A percentile compares a stretch with the other conserved stretches of the same genome.
phyloP scores from a whole-genome alignment of 1,140 invertebrate genomes.

The Homalodisca vitripennis region DNA sequence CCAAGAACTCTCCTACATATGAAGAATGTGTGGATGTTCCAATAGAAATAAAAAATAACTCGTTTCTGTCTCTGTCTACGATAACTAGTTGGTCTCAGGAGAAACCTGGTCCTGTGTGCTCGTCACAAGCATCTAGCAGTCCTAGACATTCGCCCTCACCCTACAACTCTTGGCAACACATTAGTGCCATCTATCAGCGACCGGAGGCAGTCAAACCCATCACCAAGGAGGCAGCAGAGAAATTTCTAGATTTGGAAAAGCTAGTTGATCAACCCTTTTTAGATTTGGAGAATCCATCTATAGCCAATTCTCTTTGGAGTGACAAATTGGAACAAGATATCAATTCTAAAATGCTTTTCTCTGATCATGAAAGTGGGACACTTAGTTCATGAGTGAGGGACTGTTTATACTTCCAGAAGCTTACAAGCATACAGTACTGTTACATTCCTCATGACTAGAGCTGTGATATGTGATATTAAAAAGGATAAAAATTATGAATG shows the following conservation, averaged over 20 bases:
- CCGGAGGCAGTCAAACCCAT: too few relatives aligned
- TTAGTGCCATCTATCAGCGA: conserved; percentile 11
- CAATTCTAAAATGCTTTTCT: too few relatives aligned
- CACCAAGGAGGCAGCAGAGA: not conserved
- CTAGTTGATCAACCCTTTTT: not conserved
- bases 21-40: too few relatives aligned
- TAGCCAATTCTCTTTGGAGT: not conserved
- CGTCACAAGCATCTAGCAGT: conserved; percentile 21
- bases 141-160: conserved; percentile 15
- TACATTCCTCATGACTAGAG: too few relatives aligned
- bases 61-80: not conserved
- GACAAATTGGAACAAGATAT: not conserved
- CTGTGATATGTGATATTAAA: too few relatives aligned
- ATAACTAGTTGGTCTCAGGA: conserved; percentile 1
- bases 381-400: not conserved
- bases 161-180: conserved; percentile 28
- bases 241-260: not conserved
- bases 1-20: not conserved
- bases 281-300: not conserved
- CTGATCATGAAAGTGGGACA: not conserved
- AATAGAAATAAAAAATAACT: not conserved
- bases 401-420: too few relatives aligned
- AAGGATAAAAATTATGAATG: too few relatives aligned
- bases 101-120: not conserved
- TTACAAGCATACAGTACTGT: too few relatives aligned